Conservation (phyloP, 2,113 vertebrate genomes). For the Odobenus rosmarus region DNA sequence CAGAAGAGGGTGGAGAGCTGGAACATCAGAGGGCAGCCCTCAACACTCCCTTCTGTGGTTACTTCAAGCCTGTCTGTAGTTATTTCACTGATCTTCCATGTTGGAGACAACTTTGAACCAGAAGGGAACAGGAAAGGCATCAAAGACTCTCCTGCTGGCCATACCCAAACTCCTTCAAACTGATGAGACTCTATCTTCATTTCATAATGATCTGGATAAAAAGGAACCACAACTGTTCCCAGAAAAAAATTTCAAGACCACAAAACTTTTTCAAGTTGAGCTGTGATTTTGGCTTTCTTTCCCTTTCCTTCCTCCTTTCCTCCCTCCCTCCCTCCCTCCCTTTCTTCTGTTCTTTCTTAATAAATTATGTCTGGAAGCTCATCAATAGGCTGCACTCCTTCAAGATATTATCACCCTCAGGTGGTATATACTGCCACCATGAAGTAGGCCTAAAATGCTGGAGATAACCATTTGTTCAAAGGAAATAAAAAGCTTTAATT, state of each 20-base stretch:
- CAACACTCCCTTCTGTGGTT: neutral
- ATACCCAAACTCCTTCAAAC: neutral
- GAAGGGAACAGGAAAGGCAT: neutral
- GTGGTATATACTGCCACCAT: accelerated
- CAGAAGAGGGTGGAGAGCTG: neutral
- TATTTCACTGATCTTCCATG: neutral
- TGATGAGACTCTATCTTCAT: neutral
- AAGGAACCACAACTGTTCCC: neutral
- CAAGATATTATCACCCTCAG: neutral
- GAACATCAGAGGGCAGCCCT: neutral
- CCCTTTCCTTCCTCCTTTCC: neutral
- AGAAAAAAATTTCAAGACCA: neutral
- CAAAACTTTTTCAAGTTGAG: neutral
- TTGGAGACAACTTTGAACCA: neutral
- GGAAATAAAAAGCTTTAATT: neutral
- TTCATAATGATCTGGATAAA: neutral
- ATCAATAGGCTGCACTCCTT: neutral
- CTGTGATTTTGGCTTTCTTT: neutral
- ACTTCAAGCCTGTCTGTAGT: neutral
- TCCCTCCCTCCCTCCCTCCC: neutral
- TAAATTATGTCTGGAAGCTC: neutral
- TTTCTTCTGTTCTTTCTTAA: accelerated
- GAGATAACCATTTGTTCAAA: neutral
- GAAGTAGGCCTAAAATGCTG: neutral
- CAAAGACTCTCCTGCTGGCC: neutral